A percentile compares a stretch with the other conserved stretches of the same genome.
phyloP scores from a whole-genome alignment of 1,140 invertebrate genomes.

The Aphelenchoides besseyi region DNA sequence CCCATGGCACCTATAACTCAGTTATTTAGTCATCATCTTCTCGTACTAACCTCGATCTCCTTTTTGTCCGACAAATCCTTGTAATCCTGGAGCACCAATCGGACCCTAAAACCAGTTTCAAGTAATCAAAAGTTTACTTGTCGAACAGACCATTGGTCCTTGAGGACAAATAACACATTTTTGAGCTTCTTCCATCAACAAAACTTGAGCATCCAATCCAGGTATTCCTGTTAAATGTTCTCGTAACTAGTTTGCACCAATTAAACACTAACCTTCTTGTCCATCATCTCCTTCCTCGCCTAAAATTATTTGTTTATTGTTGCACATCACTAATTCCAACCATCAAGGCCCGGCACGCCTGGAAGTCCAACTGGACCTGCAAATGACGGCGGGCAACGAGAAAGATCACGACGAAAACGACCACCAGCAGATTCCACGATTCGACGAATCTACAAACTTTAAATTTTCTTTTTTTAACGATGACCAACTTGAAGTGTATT shows the following conservation, averaged over 20 bases:
- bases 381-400: conserved; percentile 2
- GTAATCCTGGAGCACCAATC: background rate
- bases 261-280: background rate
- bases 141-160: background rate
- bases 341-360: conserved; percentile 3
- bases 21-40: no score
- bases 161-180: conserved; percentile 19
- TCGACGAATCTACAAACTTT: no score
- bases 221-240: conserved; percentile 9
- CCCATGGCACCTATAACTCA: no score
- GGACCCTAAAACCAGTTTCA: background rate
- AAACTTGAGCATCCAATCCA: conserved; percentile 2
- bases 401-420: conserved; percentile 4
- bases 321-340: no score
- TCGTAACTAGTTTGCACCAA: no score
- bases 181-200: conserved; percentile 19
- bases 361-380: background rate
- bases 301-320: background rate
- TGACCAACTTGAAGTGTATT: background rate
- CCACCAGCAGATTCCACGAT: conserved; percentile 3
- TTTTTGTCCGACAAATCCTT: background rate
- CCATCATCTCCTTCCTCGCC: background rate
- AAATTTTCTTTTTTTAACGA: no score
- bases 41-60: background rate
- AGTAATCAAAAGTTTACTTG: background rate